Base-by-base conservation (phyloP, 2,113 vertebrate genomes). In the Vireo altiloquus region DNA sequence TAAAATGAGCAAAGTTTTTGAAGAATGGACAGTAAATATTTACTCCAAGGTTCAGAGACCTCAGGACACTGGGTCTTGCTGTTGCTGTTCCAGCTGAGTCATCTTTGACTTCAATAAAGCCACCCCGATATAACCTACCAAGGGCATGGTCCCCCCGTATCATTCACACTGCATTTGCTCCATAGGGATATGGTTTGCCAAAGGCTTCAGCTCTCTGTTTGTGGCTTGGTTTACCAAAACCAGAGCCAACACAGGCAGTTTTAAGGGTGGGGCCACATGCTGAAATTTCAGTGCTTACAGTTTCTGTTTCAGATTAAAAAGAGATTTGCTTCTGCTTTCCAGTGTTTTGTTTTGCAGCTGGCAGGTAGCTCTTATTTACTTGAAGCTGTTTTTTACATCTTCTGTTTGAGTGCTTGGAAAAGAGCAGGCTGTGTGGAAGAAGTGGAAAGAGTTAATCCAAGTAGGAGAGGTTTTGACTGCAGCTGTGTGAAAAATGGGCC, bases 401-500 rank as follows among this genome's bases (percentile, higher is more conserved):
- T 92, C 70, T 87, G 6, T 68, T 35, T 56, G 47, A 89, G 59
- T 61, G 46, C 25, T 86, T 75, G 33, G 78, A n/a, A 63, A n/a
- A 77, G 24, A 42, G 39, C 33, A 72, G 33, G 13, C 47, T 56
- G 27, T 1, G 2, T 66, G 53, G 53, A 88, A 82, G n/a, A 96
- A 90, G 42, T 60, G 60, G 64, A 60, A 96, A 96, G 92, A 92
- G 56, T 93, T 96, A 92, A 92, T 86, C 40, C 39, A 78, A 92
- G 60, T 17, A 88, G 35, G 39, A 93, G 79, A 47, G 68, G 64
- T 83, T 95, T 93, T 95, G 76, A 96, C 80, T 81, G 82, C 91
- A 97, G 92, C 89, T 96, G 90, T 77, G 82, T 92, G 80, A 97
- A 97, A 96, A 94, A 94, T 66, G 86, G 90, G 68, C 86, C 94